Conservation (phyloP, 2,113 vertebrate genomes). For the Puma concolor region DNA sequence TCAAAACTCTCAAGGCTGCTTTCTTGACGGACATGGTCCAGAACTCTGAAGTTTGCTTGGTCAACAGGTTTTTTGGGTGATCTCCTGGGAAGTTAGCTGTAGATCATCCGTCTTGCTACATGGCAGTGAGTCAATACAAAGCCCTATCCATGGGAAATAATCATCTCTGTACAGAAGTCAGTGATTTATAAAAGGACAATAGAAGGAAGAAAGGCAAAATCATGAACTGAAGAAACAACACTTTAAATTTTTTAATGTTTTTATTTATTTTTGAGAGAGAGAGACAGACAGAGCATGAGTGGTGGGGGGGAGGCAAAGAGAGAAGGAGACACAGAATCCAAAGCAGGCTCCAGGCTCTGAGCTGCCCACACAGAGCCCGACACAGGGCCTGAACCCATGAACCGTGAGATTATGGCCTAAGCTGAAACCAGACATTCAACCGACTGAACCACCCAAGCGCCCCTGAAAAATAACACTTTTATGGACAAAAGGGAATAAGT, state of each 20-base stretch:
- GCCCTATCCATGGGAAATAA: not conserved
- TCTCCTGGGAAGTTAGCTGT: not conserved
- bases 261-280: too few species aligned
- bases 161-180: not conserved
- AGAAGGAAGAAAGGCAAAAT: not conserved
- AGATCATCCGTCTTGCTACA: not conserved
- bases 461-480: too few species aligned
- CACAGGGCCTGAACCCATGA: too few species aligned
- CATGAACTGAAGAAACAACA: too few species aligned
- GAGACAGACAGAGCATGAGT: too few species aligned
- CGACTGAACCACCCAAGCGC: too few species aligned
- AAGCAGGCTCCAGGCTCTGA: too few species aligned
- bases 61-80: not conserved
- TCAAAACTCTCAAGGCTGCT: fast-evolving
- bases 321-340: too few species aligned
- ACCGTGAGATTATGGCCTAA: too few species aligned
- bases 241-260: not conserved
- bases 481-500: not conserved
- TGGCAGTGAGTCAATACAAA: not conserved
- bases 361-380: too few species aligned
- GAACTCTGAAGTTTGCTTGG: not conserved
- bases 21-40: not conserved
- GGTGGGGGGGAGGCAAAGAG: too few species aligned
- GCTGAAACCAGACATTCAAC: too few species aligned
- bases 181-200: not conserved